A percentile compares a stretch with the other conserved stretches of the same genome.
These are phyloP conservation scores for Manis crassicaudata DNA, from an alignment of 2,797 vertebrate species.

Conservation along the genomic window DNA sequence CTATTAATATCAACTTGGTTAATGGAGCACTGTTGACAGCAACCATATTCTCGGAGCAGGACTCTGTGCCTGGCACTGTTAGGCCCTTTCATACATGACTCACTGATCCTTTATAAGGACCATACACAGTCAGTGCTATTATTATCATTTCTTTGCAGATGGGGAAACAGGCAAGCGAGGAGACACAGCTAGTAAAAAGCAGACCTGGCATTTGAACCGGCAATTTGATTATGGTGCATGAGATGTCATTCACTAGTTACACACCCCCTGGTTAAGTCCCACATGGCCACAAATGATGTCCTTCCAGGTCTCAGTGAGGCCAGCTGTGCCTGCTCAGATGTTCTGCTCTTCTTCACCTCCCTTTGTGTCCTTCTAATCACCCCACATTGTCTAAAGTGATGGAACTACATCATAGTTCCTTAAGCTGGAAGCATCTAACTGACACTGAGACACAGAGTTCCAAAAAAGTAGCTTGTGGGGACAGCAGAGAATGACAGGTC, in stretches of 20 bases:
- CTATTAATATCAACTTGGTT: neutral
- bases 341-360: neutral
- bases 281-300: neutral
- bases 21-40: neutral
- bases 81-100: fast-evolving
- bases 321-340: neutral
- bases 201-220: neutral
- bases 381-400: neutral
- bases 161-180: neutral
- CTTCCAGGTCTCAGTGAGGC: neutral
- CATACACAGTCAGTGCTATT: neutral
- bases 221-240: neutral
- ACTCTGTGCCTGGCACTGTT: neutral
- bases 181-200: neutral
- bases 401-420: neutral
- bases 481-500: neutral
- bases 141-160: neutral
- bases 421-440: conserved; percentile 23
- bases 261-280: neutral
- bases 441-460: neutral
- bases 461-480: neutral
- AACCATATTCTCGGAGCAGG: neutral
- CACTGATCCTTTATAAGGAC: neutral
- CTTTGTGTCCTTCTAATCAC: neutral
- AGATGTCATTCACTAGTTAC: neutral